phyloP scores from a whole-genome alignment of 2,113 vertebrate species.

The Emberiza fucata region DNA sequence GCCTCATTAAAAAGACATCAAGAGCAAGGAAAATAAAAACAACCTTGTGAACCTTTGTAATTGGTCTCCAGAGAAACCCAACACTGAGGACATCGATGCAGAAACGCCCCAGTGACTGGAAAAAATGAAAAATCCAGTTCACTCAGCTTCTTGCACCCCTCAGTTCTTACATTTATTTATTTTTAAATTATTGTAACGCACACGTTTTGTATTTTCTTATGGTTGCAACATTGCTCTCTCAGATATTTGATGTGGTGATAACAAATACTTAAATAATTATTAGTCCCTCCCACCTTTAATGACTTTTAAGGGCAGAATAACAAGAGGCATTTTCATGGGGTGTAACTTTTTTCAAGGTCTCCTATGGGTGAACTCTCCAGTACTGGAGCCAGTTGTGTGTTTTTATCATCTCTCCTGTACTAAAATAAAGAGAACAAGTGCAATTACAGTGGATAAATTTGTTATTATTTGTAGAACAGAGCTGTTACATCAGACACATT shows the following conservation, averaged over 20 bases:
- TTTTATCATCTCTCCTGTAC: background rate
- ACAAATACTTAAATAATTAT: background rate
- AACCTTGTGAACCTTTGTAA: constrained; percentile 79
- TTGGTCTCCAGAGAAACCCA: constrained; percentile 67
- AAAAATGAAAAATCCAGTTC: background rate
- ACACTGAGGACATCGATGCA: constrained; percentile 55
- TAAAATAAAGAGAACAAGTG: background rate
- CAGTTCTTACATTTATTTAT: background rate
- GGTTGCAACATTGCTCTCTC: background rate
- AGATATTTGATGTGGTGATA: background rate
- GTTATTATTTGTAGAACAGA: background rate
- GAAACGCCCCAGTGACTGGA: background rate
- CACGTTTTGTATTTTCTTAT: background rate
- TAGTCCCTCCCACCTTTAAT: too few species aligned
- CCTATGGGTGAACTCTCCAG: background rate
- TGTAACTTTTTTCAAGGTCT: background rate
- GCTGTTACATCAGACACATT: background rate
- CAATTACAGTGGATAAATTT: background rate
- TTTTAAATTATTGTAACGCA: background rate
- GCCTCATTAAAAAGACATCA: constrained; percentile 85
- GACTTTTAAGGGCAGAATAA: background rate
- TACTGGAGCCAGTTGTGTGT: background rate
- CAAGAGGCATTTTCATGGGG: background rate
- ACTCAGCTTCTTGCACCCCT: background rate
- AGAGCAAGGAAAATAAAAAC: constrained; percentile 75